Evolutionary conservation across 2,797 vertebrate species (phyloP), one percentile per base, ranked within the genome.

Genomic region (Hipposideros larvatus): DNA sequence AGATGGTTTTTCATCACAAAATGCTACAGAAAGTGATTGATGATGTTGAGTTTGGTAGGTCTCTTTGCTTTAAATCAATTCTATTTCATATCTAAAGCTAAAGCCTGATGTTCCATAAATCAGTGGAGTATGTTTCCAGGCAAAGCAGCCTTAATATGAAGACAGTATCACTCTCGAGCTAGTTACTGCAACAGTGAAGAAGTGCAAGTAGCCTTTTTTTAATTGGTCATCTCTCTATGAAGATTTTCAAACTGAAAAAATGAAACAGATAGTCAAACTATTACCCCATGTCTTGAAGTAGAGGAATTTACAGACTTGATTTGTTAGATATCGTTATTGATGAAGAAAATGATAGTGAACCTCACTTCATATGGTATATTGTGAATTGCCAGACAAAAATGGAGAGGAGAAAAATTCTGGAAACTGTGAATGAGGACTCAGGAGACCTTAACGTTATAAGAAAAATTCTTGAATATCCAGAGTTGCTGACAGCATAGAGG

Each of bases 41-140:
- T 79, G 55, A 88, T 18, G 10, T 51, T 79, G 41, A 41, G 2
- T 94, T 89, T 89, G 83, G 37, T 48, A 93, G 46, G 74, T 5
- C 19, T 78, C 28, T 77, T 88, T 70, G 26, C n/a, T 87, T 87
- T 91, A 93, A 90, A 92, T 37, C 83, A 88, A 90, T 91, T 90
- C 11, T 79, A 94, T 92, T 94, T 83, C 37, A 55, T 80, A 28
- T 14, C 15, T 48, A 74, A 57, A 70, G 46, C 41, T 66, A 63
- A 95, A 92, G 31, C 2, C 11, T 92, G 74, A 19, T 78, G 11
- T 87, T 95, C 57, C 53, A 41, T 91, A 86, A 94, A 83, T 79
- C 34, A 61, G 28, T 65, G 31, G 18, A 77, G 57, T 92, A 84
- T 71, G 46, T 95, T 77, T 90, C 37, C 34, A 91, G 65, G 43